Conservation (phyloP, 2,888 invertebrate genomes). For the Papilio demoleus region DNA sequence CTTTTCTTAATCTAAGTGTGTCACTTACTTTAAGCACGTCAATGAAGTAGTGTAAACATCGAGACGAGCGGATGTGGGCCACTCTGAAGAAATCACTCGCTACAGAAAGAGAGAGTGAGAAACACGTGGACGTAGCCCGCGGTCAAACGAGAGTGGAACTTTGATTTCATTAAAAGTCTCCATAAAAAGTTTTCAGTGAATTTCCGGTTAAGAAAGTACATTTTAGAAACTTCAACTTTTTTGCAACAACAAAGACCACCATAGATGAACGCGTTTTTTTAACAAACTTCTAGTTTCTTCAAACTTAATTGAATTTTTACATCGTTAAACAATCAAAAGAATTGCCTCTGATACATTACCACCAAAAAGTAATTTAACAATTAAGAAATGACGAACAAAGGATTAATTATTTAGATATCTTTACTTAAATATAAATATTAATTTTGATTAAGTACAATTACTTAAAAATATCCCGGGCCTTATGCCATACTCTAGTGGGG, state of each 20-base stretch:
- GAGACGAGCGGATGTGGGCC: slow-evolving; percentile 14
- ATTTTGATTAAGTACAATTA: no score
- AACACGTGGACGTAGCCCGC: not conserved
- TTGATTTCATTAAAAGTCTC: slow-evolving; percentile 23
- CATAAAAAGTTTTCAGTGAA: slow-evolving; percentile 3
- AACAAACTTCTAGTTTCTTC: not conserved
- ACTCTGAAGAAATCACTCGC: slow-evolving; percentile 20
- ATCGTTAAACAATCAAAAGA: not conserved
- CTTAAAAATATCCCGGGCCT: no score
- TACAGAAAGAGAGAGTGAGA: not conserved
- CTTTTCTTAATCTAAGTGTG: no score
- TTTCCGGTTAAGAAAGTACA: slow-evolving; percentile 17
- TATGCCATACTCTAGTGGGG: no score
- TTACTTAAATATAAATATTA: no score
- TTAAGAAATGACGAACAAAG: not conserved
- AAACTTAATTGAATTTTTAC: not conserved
- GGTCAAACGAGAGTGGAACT: slow-evolving; percentile 16
- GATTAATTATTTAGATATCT: no score
- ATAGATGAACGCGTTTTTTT: not conserved
- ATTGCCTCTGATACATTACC: no score
- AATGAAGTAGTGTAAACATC: slow-evolving; percentile 30
- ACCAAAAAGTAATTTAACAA: no score
- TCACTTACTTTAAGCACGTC: slow-evolving; percentile 18
- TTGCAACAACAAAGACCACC: not conserved
- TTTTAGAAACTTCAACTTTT: slow-evolving; percentile 1